Evolutionary conservation across 2,797 vertebrate genomes (phyloP).

Genomic region (Chiroxiphia lanceolata): DNA sequence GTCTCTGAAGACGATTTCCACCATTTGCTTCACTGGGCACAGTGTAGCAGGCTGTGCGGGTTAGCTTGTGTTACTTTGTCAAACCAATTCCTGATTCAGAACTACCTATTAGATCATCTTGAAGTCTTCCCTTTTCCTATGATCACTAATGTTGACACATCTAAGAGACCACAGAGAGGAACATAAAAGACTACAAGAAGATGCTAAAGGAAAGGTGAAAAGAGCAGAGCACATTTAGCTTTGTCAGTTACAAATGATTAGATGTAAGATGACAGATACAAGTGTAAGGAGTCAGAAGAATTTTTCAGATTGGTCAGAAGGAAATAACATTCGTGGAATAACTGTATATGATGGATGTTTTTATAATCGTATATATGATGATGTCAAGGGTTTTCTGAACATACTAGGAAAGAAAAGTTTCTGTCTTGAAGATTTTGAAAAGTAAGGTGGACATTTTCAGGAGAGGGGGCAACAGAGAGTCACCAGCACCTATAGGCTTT

Average conservation of each 20-base stretch:
- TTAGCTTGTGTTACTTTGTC: slow-evolving; percentile 23
- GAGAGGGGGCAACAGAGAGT: background rate
- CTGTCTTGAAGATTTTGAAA: background rate
- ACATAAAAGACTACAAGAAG: slow-evolving; percentile 15
- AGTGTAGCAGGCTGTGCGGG: background rate
- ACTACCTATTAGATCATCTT: background rate
- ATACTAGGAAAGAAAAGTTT: background rate
- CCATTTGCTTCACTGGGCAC: slow-evolving; percentile 3
- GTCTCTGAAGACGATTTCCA: slow-evolving; percentile 54
- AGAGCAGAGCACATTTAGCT: background rate
- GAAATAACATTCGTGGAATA: slow-evolving; percentile 2
- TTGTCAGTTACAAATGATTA: background rate
- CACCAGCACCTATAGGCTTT: background rate
- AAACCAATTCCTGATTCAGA: slow-evolving; percentile 19
- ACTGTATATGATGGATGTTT: background rate
- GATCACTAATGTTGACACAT: slow-evolving; percentile 12
- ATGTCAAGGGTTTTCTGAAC: background rate
- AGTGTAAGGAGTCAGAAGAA: background rate
- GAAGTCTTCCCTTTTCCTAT: slow-evolving; percentile 11
- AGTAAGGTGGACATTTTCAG: background rate
- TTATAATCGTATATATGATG: background rate
- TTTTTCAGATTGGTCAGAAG: slow-evolving; percentile 18
- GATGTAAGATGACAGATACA: background rate
- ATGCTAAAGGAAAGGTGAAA: slow-evolving; percentile 18
- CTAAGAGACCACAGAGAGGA: background rate